Base-by-base conservation (phyloP, 1,140 invertebrate species). In the Sinonovacula constricta region DNA sequence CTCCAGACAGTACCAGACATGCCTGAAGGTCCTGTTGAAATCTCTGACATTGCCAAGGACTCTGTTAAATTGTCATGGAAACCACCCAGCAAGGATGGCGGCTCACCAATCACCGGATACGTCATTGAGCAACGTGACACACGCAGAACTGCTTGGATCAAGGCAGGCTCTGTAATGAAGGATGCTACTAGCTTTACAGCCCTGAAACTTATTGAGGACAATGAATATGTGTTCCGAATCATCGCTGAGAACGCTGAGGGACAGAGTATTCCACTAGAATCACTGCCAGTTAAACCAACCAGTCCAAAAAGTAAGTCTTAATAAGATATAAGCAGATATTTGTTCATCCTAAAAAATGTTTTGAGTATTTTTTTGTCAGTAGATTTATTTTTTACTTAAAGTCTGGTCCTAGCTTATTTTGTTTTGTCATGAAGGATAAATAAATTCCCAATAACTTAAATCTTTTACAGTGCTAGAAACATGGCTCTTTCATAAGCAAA, bases 31-130 rank as follows among this genome's bases (percentile, higher is more conserved):
- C 18, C 94, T 94, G 75, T 91, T 39, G 84, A 88, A 90, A 95
- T 96, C 0, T 95, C 94, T 31, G 97, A 99, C 86, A 96, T 99
- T 72, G 98, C 96, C 15, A 97, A 97, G 1, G 97, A 99, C 89
- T 97, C 96, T 10, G 99, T 99, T 22, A 98, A 96, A 0, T 92
- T 99, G 5, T 96, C 95, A 92, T 99, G 98, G 98, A 95, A 95
- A 88, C 96, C 97, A 84, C 98, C 98, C 2, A 96, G 95, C 33
- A 91, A 92, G 83, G 91, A 93, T 83, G 98, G 97, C 28, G 98
- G 98, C 22, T 85, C 87, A 34, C 84, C 88, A 30, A 83, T 91
- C 39, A 90, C 88, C 12, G 84, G 79, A 4, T 91, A 91, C 65
- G 34, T 90, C 22, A 79, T 91, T 31, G 91, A 92, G 71, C 89